Evolutionary conservation across 2,797 vertebrate species (phyloP).

Genomic region (Lutjanus argentimaculatus): DNA sequence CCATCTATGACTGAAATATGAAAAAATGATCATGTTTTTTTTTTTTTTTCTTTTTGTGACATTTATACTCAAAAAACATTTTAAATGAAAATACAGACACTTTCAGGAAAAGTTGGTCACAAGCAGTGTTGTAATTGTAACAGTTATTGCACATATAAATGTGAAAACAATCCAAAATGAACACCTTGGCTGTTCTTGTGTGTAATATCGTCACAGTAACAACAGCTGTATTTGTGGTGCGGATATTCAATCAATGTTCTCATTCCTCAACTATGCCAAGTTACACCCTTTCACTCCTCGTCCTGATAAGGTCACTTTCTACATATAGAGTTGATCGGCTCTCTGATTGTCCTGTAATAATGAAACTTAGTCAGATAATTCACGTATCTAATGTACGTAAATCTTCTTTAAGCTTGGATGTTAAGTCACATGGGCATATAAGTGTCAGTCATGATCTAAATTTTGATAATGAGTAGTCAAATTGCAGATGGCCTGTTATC

Average conservation of each 20-base stretch:
- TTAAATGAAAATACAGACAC: too few species aligned
- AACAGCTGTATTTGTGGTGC: background rate
- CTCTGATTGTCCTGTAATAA: background rate
- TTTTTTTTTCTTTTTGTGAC: too few species aligned
- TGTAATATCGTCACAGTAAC: background rate
- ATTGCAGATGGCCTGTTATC: slow-evolving; percentile 41
- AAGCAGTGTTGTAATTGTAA: background rate
- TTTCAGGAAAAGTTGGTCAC: too few species aligned
- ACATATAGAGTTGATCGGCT: too few species aligned
- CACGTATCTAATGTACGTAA: background rate
- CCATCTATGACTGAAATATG: too few species aligned
- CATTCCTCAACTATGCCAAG: background rate
- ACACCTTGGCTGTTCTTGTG: too few species aligned
- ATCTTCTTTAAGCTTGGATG: background rate
- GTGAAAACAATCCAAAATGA: too few species aligned
- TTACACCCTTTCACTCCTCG: background rate
- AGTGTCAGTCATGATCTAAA: slow-evolving; percentile 15
- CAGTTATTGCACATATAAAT: too few species aligned
- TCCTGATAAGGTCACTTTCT: background rate
- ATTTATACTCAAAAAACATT: too few species aligned
- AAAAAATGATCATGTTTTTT: too few species aligned
- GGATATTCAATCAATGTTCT: background rate
- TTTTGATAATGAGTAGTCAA: slow-evolving; percentile 30
- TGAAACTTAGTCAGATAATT: background rate
- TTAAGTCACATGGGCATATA: background rate